Conservation (phyloP, 2,888 invertebrate genomes). For the Andrena minutula region DNA sequence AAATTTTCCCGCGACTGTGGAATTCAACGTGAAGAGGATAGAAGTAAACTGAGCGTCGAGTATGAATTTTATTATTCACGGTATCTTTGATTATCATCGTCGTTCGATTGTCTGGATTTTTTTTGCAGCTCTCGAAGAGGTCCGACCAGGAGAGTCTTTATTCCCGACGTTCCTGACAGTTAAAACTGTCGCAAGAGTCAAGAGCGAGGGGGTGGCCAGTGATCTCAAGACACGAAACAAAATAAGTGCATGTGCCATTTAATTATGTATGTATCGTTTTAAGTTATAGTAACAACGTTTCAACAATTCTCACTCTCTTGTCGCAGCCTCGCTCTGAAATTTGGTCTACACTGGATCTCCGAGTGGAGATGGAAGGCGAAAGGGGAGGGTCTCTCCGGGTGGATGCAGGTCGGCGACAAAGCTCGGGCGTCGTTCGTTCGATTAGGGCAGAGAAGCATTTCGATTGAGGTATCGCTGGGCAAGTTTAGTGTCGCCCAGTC, state of each 20-base stretch:
- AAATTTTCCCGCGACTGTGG: neutral
- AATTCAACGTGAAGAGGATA: too few relatives aligned
- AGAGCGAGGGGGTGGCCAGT: neutral
- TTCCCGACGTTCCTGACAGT: neutral
- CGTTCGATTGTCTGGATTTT: slow-evolving; percentile 51
- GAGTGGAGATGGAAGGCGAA: slow-evolving; percentile 25
- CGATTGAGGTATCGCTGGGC: slow-evolving; percentile 31
- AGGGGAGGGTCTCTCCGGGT: neutral
- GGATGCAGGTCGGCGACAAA: slow-evolving; percentile 17
- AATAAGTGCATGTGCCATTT: too few relatives aligned
- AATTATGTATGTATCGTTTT: too few relatives aligned
- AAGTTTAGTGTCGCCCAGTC: too few relatives aligned
- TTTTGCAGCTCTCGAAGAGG: slow-evolving; percentile 5
- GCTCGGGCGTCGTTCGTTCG: slow-evolving; percentile 13
- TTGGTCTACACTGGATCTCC: neutral
- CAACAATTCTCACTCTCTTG: too few relatives aligned
- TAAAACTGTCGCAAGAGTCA: neutral
- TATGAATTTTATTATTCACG: too few relatives aligned
- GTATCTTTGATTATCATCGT: slow-evolving; percentile 28
- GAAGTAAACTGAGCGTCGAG: too few relatives aligned
- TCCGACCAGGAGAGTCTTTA: slow-evolving; percentile 14
- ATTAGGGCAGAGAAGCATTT: slow-evolving; percentile 30
- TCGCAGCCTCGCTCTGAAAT: neutral
- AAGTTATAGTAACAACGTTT: neutral
- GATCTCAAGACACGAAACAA: neutral